Base-by-base conservation (phyloP, 2,888 invertebrate species). In the Saturnia japonica region DNA sequence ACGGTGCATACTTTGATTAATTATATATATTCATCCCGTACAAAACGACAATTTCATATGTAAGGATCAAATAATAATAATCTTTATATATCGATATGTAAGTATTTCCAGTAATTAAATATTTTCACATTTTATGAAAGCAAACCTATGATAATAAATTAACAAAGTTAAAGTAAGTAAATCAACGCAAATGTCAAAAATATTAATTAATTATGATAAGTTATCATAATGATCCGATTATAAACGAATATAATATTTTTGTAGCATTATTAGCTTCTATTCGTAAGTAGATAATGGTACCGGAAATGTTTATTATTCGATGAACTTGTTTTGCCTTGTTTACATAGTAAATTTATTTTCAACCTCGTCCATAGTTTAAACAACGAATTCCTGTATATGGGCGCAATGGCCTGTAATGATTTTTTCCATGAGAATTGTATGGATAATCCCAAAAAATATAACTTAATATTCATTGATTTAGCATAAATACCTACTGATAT, bases 341-440 rank as follows among this genome's bases (percentile, higher is more conserved):
- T 87, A 83, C 82, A 86, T 85, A 86, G 85, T 85, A 85, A 88
- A 88, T 88, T 85, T 89, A 89, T 89, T 90, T 89, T 85, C 87
- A 90, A 83, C 87, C 72, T 70, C 79, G 84, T 74, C 77, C 85
- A 84, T 87, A 88, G 87, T 89, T 89, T 86, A 86, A 90, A 90
- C 88, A 88, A 82, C 82, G 81, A 86, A 90, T 88, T 88, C 83
- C 82, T 86, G 19, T 87, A 86, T 85, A 86, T 85, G 84, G 79
- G 73, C 80, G 82, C 91, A 91, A 88, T 90, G 89, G 88, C 83
- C 82, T 88, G 91, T 89, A 86, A 90, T 87, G 85, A 90, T 88
- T 88, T 86, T 76, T 86, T 76, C 74, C 83, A 76, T 76, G 28
- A 84, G 85, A 71, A 80, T 77, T 71, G 73, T 78, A 70, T 87